A percentile compares a stretch with the other conserved stretches of the same genome.
Evolutionary conservation across 2,113 vertebrate species (phyloP).

Genomic region (Potamarius usumacintae): DNA sequence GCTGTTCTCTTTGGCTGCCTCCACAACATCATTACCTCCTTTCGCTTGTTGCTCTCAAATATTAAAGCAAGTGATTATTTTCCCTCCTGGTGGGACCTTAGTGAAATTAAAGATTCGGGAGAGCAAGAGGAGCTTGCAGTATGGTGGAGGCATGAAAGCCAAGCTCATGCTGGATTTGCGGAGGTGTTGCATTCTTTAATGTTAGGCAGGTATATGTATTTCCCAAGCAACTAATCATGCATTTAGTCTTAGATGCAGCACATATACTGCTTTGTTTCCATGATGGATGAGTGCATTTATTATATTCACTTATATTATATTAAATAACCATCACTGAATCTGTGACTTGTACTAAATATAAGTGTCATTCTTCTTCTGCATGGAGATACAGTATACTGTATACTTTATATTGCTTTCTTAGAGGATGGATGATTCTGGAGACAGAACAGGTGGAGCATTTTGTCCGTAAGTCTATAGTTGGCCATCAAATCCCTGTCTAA

Average conservation of each 20-base stretch:
- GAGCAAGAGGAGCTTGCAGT: background rate
- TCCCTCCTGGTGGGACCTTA: constrained; percentile 23
- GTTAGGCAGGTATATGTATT: constrained; percentile 8
- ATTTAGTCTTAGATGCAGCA: background rate
- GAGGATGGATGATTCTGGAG: constrained; percentile 10
- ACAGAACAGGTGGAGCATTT: background rate
- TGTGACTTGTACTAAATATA: background rate
- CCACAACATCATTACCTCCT: constrained; percentile 26
- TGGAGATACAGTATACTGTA: background rate
- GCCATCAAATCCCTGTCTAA: background rate
- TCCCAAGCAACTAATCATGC: background rate
- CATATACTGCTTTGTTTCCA: background rate
- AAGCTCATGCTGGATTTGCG: background rate
- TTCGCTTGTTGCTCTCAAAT: constrained; percentile 41
- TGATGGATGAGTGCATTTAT: constrained; percentile 5
- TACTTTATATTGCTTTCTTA: background rate
- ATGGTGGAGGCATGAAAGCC: background rate
- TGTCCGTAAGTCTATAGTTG: background rate
- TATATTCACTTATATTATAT: background rate
- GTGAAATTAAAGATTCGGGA: background rate
- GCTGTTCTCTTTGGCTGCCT: constrained; percentile 17
- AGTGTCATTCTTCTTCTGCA: background rate
- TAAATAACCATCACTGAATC: constrained; percentile 1
- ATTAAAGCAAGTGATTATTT: constrained; percentile 32
- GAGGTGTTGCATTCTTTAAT: background rate